A percentile compares a stretch with the other conserved stretches of the same genome.
Conservation (phyloP, 1,140 invertebrate species). For the Medauroidea extradentata region DNA sequence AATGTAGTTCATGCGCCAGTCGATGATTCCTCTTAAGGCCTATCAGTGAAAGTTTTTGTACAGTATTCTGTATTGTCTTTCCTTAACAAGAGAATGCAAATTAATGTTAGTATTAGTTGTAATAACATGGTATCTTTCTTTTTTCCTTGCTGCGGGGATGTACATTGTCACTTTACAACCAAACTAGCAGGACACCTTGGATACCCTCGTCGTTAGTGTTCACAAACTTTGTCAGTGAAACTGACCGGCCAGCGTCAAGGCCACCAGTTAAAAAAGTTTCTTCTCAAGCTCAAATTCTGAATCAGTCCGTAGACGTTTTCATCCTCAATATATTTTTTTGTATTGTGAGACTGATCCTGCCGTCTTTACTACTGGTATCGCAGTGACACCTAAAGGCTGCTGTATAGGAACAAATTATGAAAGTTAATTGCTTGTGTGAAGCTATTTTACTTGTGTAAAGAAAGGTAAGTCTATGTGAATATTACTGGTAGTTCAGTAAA, state of each 20-base stretch:
- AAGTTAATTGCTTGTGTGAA: not conserved
- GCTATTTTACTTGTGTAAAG: too few relatives aligned
- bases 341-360: not conserved
- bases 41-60: not conserved
- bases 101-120: not conserved
- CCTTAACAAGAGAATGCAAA: too few relatives aligned
- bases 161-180: constrained; percentile 12
- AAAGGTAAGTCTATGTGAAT: too few relatives aligned
- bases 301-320: not conserved
- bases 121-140: constrained; percentile 7
- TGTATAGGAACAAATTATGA: not conserved
- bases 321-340: not conserved
- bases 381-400: not conserved
- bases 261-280: not conserved
- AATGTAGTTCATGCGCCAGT: too few relatives aligned
- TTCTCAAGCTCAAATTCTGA: not conserved
- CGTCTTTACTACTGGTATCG: not conserved
- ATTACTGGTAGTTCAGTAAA: too few relatives aligned
- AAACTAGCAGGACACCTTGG: constrained; percentile 48
- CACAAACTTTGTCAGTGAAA: constrained; percentile 31
- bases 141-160: constrained; percentile 38
- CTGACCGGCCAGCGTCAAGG: not conserved
- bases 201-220: constrained; percentile 54
- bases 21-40: too few relatives aligned
- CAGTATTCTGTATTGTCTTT: too few relatives aligned